phyloP scores from a whole-genome alignment of 2,113 vertebrate genomes.

The Equus quagga region DNA sequence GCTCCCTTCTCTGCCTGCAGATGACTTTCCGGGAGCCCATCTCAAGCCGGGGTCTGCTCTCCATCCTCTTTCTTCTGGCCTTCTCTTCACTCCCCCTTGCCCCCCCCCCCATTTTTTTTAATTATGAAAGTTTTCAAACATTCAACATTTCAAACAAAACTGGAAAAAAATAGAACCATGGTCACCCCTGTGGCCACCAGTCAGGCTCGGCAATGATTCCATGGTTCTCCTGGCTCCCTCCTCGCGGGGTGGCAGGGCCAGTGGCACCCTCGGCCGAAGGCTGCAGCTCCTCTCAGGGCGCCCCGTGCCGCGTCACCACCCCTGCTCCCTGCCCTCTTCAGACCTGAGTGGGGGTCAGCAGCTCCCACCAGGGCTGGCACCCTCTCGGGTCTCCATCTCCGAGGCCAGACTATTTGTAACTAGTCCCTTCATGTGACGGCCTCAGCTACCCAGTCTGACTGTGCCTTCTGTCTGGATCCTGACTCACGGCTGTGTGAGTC shows the following conservation, averaged over 20 bases:
- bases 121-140: not conserved
- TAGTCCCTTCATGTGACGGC: accelerated
- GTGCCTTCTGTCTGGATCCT: not conserved
- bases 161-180: not conserved
- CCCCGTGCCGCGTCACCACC: not conserved
- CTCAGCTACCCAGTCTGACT: not conserved
- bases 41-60: accelerated
- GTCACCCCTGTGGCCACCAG: accelerated
- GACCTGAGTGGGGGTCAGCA: accelerated
- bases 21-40: accelerated
- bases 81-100: not conserved
- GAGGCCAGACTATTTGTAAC: accelerated
- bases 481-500: no score
- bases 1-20: not conserved
- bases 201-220: accelerated
- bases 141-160: not conserved
- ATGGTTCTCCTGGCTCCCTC: accelerated
- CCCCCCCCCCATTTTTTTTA: no score
- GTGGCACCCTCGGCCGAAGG: no score
- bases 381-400: not conserved
- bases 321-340: not conserved
- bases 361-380: not conserved
- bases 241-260: accelerated
- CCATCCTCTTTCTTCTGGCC: not conserved
- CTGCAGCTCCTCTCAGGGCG: no score